Evolutionary conservation across 2,113 vertebrate species (phyloP).

Genomic region (Okapia johnstoni): DNA sequence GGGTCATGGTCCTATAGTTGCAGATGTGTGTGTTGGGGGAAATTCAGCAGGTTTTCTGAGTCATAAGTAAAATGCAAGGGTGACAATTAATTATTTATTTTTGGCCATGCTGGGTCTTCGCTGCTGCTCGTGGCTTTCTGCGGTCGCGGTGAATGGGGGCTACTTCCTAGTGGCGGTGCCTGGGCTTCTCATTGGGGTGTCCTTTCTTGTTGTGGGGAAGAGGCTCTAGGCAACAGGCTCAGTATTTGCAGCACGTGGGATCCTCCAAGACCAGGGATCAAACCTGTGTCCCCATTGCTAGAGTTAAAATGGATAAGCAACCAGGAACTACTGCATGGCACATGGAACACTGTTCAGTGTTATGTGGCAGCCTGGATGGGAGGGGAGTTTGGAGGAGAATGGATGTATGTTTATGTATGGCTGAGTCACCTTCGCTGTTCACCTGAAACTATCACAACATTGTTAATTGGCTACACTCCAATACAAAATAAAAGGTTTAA

Average conservation of each 20-base stretch:
- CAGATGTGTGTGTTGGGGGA: background rate
- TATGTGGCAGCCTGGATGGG: background rate
- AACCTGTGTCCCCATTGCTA: background rate
- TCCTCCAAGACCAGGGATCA: background rate
- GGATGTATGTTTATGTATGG: background rate
- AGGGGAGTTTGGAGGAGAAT: background rate
- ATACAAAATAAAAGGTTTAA: background rate
- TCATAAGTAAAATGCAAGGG: background rate
- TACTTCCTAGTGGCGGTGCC: rapidly evolving
- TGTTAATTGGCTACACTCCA: background rate
- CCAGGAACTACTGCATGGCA: background rate
- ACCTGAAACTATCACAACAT: background rate
- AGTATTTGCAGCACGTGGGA: background rate
- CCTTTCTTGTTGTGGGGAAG: background rate
- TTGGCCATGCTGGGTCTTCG: background rate
- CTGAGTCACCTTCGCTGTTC: background rate
- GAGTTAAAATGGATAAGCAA: background rate
- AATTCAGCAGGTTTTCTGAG: background rate
- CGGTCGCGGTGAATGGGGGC: rapidly evolving
- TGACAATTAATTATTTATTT: background rate
- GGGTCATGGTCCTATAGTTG: background rate
- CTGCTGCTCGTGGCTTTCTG: background rate
- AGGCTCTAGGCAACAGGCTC: background rate
- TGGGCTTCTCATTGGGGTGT: background rate
- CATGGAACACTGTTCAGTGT: background rate